phyloP scores from a whole-genome alignment of 2,888 invertebrate species.

The Chloroclystis v-ata region DNA sequence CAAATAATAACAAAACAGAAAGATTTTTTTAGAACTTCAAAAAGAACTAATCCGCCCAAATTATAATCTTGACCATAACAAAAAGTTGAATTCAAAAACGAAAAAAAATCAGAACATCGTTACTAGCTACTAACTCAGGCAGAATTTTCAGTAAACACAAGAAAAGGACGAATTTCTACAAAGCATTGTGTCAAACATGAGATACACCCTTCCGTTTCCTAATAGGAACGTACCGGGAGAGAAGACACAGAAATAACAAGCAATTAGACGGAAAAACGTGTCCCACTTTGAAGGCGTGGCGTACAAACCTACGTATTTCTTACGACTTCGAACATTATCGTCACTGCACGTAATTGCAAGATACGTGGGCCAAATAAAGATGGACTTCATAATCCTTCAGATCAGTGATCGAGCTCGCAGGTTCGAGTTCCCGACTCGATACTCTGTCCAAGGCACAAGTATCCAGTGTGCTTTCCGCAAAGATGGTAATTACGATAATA shows the following conservation, averaged over 20 bases:
- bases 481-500: too few species aligned
- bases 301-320: not conserved
- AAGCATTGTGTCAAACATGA: conserved; percentile 14
- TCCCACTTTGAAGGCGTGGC: conserved; percentile 2
- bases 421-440: too few species aligned
- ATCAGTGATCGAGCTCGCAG: too few species aligned
- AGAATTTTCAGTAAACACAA: not conserved
- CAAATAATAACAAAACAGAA: too few species aligned
- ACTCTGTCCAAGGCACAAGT: too few species aligned
- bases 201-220: conserved; percentile 5
- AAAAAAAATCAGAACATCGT: not conserved
- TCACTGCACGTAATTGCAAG: not conserved
- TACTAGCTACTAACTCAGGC: too few species aligned
- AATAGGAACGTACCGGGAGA: conserved; percentile 15
- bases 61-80: too few species aligned
- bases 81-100: not conserved
- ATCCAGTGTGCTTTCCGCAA: too few species aligned
- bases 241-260: conserved; percentile 23
- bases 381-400: too few species aligned
- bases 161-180: conserved; percentile 6
- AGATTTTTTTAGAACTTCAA: too few species aligned
- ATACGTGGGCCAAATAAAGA: not conserved
- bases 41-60: too few species aligned
- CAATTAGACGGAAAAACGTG: conserved; percentile 17
- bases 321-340: not conserved